Conservation (phyloP, 2,113 vertebrate species). For the Eonycteris spelaea region DNA sequence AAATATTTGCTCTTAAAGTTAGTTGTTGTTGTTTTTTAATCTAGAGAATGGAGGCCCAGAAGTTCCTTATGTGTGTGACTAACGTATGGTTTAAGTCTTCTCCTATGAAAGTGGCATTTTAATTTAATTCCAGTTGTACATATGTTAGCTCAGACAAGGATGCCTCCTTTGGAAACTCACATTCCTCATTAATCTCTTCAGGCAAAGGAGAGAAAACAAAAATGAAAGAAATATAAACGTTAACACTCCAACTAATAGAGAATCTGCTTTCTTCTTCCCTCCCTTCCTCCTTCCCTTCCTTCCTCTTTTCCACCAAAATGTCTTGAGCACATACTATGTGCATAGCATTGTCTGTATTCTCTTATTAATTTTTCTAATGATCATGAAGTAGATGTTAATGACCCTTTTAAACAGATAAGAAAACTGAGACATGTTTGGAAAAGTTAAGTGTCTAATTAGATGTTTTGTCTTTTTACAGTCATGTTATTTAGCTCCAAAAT, state of each 20-base stretch:
- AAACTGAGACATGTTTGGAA: neutral
- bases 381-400: neutral
- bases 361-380: neutral
- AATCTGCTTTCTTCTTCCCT: neutral
- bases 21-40: slow-evolving; percentile 23
- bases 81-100: slow-evolving; percentile 1
- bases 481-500: neutral
- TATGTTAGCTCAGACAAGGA: neutral
- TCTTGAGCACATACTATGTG: neutral
- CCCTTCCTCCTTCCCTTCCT: neutral
- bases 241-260: neutral
- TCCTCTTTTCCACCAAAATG: neutral
- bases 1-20: slow-evolving; percentile 42
- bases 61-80: neutral
- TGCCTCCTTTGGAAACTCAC: neutral
- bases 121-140: slow-evolving; percentile 18
- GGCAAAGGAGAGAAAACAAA: neutral
- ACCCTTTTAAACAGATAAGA: neutral
- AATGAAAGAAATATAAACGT: neutral
- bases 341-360: neutral
- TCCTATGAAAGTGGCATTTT: slow-evolving; percentile 11
- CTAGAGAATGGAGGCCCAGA: neutral
- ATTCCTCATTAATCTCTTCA: neutral
- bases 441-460: neutral
- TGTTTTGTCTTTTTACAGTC: neutral